A percentile compares a stretch with the other conserved stretches of the same genome.
Conservation (phyloP, 2,888 invertebrate species). For the Crioceris asparagi region DNA sequence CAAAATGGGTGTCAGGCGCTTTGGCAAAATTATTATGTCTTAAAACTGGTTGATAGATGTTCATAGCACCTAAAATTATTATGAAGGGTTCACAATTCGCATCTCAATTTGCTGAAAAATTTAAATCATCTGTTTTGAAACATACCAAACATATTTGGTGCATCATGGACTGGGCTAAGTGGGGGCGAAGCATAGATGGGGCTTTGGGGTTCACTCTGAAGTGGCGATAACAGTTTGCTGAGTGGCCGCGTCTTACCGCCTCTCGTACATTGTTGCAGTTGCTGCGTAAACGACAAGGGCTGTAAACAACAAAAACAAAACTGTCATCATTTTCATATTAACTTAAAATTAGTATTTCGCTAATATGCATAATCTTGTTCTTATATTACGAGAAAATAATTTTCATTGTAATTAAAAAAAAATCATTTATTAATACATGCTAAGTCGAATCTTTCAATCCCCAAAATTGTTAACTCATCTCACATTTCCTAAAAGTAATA, state of each 20-base stretch:
- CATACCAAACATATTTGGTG: slow-evolving; percentile 35
- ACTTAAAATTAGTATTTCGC: no score
- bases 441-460: no score
- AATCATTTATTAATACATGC: no score
- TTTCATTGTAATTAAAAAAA: no score
- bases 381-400: no score
- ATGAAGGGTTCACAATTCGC: not conserved
- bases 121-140: not conserved
- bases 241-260: slow-evolving; percentile 54
- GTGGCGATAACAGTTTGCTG: slow-evolving; percentile 47
- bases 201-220: slow-evolving; percentile 57
- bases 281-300: slow-evolving; percentile 84
- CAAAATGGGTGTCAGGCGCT: slow-evolving; percentile 70
- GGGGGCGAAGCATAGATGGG: slow-evolving; percentile 62
- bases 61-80: slow-evolving; percentile 31
- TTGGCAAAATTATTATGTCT: slow-evolving; percentile 36
- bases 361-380: no score
- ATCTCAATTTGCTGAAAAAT: not conserved
- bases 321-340: not conserved
- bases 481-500: no score
- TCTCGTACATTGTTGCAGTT: slow-evolving; percentile 75
- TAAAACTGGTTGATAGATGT: slow-evolving; percentile 38
- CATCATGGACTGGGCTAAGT: slow-evolving; percentile 43
- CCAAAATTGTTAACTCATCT: no score
- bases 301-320: slow-evolving; percentile 30